Evolutionary conservation across 2,797 vertebrate genomes (phyloP).

Genomic region (Buceros bicornis): DNA sequence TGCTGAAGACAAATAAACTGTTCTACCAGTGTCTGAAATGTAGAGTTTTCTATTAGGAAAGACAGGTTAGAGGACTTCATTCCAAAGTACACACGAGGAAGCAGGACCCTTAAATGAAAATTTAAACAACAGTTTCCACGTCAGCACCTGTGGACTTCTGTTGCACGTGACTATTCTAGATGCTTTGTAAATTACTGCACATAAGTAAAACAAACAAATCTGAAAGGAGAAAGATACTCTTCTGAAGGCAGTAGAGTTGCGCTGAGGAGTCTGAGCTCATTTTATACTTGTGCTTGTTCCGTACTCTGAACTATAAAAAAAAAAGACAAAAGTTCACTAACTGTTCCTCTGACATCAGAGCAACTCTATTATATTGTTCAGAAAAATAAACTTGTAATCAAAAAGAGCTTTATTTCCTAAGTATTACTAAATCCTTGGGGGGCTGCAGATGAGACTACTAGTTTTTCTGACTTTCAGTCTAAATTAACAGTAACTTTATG

Average conservation of each 20-base stretch:
- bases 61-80: neutral
- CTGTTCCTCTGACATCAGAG: neutral
- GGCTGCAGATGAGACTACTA: neutral
- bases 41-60: neutral
- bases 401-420: neutral
- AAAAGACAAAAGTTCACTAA: too few species aligned
- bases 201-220: neutral
- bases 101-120: neutral
- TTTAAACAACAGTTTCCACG: neutral
- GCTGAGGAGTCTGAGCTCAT: neutral
- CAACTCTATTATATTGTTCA: neutral
- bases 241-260: neutral
- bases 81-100: neutral
- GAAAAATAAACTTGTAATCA: neutral
- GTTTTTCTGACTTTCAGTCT: neutral
- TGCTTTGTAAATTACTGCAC: neutral
- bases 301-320: neutral
- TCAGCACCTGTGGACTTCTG: neutral
- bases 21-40: neutral
- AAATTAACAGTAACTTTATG: neutral
- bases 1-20: neutral
- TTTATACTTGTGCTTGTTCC: neutral
- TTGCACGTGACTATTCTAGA: neutral
- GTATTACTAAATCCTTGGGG: neutral
- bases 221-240: neutral